Base-by-base conservation (phyloP, 2,113 vertebrate species). In the Pedetes capensis region DNA sequence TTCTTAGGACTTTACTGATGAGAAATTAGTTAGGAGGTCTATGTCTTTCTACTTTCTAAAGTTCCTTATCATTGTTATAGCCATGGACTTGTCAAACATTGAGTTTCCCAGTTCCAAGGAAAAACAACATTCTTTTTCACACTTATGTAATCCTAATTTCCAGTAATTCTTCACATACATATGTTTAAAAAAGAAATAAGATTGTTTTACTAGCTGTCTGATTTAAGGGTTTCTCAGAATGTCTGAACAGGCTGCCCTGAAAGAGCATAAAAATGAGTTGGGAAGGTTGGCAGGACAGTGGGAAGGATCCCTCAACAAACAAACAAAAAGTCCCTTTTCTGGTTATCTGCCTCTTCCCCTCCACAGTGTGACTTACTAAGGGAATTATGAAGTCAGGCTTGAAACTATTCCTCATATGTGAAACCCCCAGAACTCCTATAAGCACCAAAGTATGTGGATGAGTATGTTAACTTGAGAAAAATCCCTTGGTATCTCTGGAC, bases 81-180 rank as follows among this genome's bases (percentile, higher is more conserved):
- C 49, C 63, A 66, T 37, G 49, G 96, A 68, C 92, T 84, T 95
- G 95, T 82, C 93, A 53, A n/a, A 87, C 57, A 20, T 59, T 72
- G 71, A 84, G 63, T 96, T 97, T 85, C 78, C 75, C 42, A 89
- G 91, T 75, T 78, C 76, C 76, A 53, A 95, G 63, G 82, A 59
- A 90, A 72, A 49, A 11, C 51, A 68, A 49, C 34, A 14, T 72
- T 91, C 66, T 53, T 94, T 51, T 97, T 96, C 96, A 93, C 79
- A 96, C 76, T 66, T 96, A 89, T 12, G 32, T 81, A 68, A 87
- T 92, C 95, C 92, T 29, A 93, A 82, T 79, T 97, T 96, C 97
- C 91, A 97, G 85, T 83, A 86, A 42, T 96, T 96, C 92, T 96
- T 97, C 96, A 93, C 2, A 49, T 66, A 37, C 32, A 29, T 49